A percentile compares a stretch with the other conserved stretches of the same genome.
These are phyloP conservation scores for Glaucopsyche alexis DNA, from an alignment of 2,888 invertebrate species.

Conservation along the genomic window DNA sequence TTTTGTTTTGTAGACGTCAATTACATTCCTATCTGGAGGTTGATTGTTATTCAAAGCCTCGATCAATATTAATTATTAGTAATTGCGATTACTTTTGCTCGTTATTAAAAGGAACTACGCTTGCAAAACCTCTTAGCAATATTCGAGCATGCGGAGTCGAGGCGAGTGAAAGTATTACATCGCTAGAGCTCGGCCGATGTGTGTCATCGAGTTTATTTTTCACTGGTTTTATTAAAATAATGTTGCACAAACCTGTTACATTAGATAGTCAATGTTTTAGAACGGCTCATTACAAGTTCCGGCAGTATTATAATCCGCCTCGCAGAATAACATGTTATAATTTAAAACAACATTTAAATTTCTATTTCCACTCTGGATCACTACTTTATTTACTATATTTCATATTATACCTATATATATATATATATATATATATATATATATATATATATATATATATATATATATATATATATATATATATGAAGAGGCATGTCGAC, in stretches of 20 bases:
- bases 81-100: too few species aligned
- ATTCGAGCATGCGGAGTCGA: neutral
- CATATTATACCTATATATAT: too few species aligned
- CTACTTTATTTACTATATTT: neutral
- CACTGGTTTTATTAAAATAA: conserved; percentile 12
- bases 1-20: too few species aligned
- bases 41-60: too few species aligned
- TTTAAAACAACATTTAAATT: neutral
- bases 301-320: neutral
- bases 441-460: too few species aligned
- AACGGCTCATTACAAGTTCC: conserved; percentile 14
- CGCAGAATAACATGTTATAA: neutral
- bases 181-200: neutral
- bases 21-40: too few species aligned
- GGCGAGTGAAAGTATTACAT: conserved; percentile 3
- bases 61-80: too few species aligned
- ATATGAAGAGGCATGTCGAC: too few species aligned
- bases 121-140: neutral
- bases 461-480: too few species aligned
- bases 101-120: neutral
- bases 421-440: too few species aligned
- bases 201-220: conserved; percentile 15
- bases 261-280: conserved; percentile 8
- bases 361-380: neutral
- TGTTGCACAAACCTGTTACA: conserved; percentile 13